A percentile compares a stretch with the other conserved stretches of the same genome.
These are phyloP conservation scores for Halocaridina rubra DNA, from an alignment of 2,888 invertebrate genomes.

Conservation along the genomic window DNA sequence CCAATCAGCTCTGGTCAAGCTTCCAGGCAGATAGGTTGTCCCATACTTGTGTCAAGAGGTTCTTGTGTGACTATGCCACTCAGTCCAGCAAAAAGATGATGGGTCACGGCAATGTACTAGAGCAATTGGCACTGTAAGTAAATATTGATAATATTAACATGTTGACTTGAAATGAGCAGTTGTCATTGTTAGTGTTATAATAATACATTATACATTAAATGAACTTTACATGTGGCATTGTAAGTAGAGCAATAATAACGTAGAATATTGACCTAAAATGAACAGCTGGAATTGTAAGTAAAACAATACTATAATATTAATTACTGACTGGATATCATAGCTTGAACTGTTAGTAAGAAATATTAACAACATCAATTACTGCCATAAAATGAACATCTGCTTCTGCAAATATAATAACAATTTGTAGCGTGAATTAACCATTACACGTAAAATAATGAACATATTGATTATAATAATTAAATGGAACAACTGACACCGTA, in stretches of 20 bases:
- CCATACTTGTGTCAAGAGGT: slow-evolving; percentile 30
- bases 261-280: background rate
- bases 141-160: background rate
- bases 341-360: no score
- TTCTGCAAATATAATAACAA: no score
- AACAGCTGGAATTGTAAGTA: no score
- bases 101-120: background rate
- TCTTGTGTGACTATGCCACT: slow-evolving; percentile 31
- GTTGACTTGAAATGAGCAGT: no score
- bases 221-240: background rate
- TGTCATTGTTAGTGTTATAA: background rate
- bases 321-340: no score
- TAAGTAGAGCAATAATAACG: background rate
- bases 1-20: slow-evolving; percentile 48
- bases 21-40: slow-evolving; percentile 51
- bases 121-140: slow-evolving; percentile 43
- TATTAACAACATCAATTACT: no score
- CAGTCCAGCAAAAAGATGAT: background rate
- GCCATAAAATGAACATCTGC: no score
- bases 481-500: background rate
- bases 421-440: background rate
- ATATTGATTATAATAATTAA: background rate
- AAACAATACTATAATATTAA: no score
- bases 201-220: background rate
- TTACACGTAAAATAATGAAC: background rate